Evolutionary conservation across 2,797 vertebrate genomes (phyloP).

Genomic region (Mionectes olivaceus): DNA sequence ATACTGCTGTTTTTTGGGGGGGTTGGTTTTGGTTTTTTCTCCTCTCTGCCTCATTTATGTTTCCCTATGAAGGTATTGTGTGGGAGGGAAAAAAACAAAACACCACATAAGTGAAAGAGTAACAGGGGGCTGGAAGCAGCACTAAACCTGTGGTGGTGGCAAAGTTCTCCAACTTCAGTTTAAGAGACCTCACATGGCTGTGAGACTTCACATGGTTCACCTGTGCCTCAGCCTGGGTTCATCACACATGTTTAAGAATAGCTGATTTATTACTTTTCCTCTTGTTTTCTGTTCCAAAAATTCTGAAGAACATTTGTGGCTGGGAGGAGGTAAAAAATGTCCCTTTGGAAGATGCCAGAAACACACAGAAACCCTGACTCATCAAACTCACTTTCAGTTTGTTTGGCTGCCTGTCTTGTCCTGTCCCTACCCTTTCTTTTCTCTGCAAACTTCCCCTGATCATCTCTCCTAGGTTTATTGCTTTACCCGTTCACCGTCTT

Average conservation of each 20-base stretch:
- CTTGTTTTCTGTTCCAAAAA: background rate
- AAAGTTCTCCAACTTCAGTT: background rate
- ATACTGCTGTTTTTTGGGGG: background rate
- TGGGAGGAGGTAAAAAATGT: conserved; percentile 10
- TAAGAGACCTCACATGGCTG: background rate
- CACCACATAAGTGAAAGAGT: background rate
- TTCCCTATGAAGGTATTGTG: background rate
- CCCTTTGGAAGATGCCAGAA: conserved; percentile 14
- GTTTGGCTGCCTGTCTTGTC: background rate
- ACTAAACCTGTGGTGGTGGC: background rate
- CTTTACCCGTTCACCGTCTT: background rate
- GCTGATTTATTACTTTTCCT: conserved; percentile 47
- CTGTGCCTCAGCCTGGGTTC: background rate
- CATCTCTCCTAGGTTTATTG: background rate
- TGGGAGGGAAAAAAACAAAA: background rate
- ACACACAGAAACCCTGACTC: conserved; percentile 55
- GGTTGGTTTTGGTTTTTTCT: too few relatives aligned
- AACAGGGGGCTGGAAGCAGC: background rate
- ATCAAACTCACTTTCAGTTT: conserved; percentile 38
- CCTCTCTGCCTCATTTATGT: background rate
- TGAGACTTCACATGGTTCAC: background rate
- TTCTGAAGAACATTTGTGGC: conserved; percentile 8
- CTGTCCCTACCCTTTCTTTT: fast-evolving
- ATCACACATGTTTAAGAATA: background rate
- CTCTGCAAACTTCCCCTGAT: background rate